A percentile compares a stretch with the other conserved stretches of the same genome.
These are phyloP conservation scores for Zosterops pallidus DNA, from an alignment of 2,113 vertebrate genomes.

Conservation along the genomic window DNA sequence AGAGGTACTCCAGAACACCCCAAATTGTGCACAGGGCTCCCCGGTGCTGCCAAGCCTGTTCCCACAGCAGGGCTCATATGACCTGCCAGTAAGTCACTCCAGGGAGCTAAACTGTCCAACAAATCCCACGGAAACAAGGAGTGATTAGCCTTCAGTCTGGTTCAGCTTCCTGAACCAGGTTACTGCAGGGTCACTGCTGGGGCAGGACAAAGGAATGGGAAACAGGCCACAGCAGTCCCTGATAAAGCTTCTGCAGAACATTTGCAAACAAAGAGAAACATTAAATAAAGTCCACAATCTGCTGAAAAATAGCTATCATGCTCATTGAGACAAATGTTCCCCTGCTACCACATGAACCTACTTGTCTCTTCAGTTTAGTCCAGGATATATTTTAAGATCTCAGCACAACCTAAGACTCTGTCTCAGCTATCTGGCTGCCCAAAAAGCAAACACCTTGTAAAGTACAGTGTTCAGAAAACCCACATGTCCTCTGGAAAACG, in stretches of 20 bases:
- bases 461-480: background rate
- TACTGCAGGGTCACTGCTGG: background rate
- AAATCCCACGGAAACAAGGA: background rate
- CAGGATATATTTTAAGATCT: background rate
- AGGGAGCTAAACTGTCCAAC: background rate
- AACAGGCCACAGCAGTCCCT: background rate
- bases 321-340: background rate
- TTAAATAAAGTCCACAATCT: background rate
- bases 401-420: background rate
- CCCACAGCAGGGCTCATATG: background rate
- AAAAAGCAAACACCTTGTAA: background rate
- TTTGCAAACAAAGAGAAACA: background rate
- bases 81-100: background rate
- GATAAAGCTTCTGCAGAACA: background rate
- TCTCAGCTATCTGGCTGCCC: background rate
- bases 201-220: background rate
- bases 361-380: background rate
- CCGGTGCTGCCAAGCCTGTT: background rate
- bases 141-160: background rate
- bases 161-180: background rate
- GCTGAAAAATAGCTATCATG: background rate
- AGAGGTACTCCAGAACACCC: background rate
- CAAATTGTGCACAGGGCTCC: background rate
- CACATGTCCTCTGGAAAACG: background rate
- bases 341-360: background rate